A percentile compares a stretch with the other conserved stretches of the same genome.
Conservation (phyloP, 2,113 vertebrate genomes). For the Salvelinus namaycush region DNA sequence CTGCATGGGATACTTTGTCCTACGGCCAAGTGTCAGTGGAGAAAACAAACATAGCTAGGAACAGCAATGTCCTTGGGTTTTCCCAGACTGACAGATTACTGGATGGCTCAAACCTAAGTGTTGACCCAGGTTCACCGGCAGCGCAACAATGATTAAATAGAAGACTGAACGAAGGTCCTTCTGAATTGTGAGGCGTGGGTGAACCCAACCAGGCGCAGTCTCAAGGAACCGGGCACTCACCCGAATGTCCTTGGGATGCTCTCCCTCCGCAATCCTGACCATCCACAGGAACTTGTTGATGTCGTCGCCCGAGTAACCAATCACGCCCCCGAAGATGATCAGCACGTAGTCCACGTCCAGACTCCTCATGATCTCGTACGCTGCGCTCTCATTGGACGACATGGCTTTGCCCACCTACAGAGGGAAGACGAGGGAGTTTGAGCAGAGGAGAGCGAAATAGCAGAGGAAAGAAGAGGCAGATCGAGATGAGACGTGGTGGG, state of each 20-base stretch:
- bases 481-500: conserved; percentile 2
- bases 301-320: conserved; percentile 97
- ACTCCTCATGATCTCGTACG: conserved; percentile 95
- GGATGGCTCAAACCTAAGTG: no score
- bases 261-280: conserved; percentile 98
- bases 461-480: conserved; percentile 24
- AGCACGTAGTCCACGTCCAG: conserved; percentile 98
- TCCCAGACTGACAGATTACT: no score
- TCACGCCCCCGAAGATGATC: conserved; percentile 98
- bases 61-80: no score
- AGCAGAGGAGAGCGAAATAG: conserved; percentile 26
- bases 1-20: no score
- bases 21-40: no score
- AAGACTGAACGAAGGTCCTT: no score
- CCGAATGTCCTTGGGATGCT: conserved; percentile 98
- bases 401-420: conserved; percentile 97
- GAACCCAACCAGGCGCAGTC: no score
- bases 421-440: neutral
- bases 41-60: no score
- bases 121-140: neutral
- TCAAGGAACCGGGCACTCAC: conserved; percentile 69
- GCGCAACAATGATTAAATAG: no score
- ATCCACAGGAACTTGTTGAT: conserved; percentile 99
- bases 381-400: conserved; percentile 97
- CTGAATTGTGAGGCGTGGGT: no score